These are phyloP conservation scores for Montipora capitata DNA, from an alignment of 92 coral and sea anemone species.

Conservation along the genomic window DNA sequence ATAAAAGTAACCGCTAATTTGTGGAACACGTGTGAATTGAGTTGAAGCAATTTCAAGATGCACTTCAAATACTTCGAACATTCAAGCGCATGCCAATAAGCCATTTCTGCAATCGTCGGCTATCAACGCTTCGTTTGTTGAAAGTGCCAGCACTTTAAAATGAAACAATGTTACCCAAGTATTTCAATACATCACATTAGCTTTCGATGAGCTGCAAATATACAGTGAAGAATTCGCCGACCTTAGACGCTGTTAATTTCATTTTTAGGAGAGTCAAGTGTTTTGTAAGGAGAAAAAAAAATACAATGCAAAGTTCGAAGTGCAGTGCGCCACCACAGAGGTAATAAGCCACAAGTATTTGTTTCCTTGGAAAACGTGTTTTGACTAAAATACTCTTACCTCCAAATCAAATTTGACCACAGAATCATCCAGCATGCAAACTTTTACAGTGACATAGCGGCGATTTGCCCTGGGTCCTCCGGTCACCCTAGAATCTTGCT, in stretches of 20 bases:
- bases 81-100: not conserved
- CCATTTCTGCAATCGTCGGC: not conserved
- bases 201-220: not conserved
- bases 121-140: not conserved
- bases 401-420: conserved; percentile 98
- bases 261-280: not conserved
- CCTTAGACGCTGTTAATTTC: conserved; percentile 19
- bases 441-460: conserved; percentile 90
- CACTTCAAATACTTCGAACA: too few relatives aligned
- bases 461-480: conserved; percentile 75
- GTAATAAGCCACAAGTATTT: not conserved
- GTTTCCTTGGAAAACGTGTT: not conserved
- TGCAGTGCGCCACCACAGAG: not conserved
- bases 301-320: not conserved
- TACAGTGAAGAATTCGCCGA: not conserved
- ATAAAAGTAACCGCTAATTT: not conserved
- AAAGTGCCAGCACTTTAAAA: conserved; percentile 4
- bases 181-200: not conserved
- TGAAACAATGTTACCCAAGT: not conserved
- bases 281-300: not conserved
- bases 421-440: conserved; percentile 97
- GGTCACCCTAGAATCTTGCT: conserved; percentile 80
- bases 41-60: too few relatives aligned
- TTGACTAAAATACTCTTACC: conserved; percentile 70
- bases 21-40: conserved; percentile 1